Evolutionary conservation across 2,797 vertebrate species (phyloP), one percentile per base, ranked within the genome.

Genomic region (Picus viridis): DNA sequence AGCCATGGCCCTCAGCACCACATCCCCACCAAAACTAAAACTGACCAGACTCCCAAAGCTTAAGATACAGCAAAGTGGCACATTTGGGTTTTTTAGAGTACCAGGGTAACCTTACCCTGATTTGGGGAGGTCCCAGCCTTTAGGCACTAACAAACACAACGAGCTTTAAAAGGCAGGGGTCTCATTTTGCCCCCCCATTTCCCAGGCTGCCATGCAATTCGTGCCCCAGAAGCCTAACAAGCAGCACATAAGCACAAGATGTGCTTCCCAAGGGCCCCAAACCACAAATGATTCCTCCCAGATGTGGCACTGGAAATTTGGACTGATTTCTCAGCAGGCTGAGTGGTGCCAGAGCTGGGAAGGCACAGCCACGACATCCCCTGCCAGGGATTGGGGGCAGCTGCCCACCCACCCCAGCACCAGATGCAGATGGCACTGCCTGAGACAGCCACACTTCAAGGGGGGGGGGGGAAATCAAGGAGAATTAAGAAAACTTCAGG

Each of bases 281-380:
- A 73, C 84, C 82, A 62, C 78, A 82, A 22, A 26, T 57, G 9
- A 84, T 90, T 74, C 86, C 78, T 74, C 82, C 83, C 86, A 90
- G 83, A 63, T 67, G 64, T 11, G 4, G 64, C 61, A 10, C 30
- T 92, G 74, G 90, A 78, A 72, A 82, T 57, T 61, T 2, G 2
- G 47, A 56, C 0, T 0, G 0, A 0, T 86, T 75, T 32, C 51
- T 57, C 43, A 0, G 0, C 1, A 2, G 69, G 79, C 67, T 47
- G 65, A 64, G 54, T 2, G 2, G 81, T 18, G 8, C 47, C 1
- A 0, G 76, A 74, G 63, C 17, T 0, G 0, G 29, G 45, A 30
- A 23, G 9, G 29, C 6, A 0, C 70, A 53, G 32, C n/a, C 56
- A 12, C 0, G 0, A 36, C 30, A 30, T 4, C 4, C 13, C 9